Base-by-base conservation (phyloP, 2,797 vertebrate species). In the Hirundo rustica region DNA sequence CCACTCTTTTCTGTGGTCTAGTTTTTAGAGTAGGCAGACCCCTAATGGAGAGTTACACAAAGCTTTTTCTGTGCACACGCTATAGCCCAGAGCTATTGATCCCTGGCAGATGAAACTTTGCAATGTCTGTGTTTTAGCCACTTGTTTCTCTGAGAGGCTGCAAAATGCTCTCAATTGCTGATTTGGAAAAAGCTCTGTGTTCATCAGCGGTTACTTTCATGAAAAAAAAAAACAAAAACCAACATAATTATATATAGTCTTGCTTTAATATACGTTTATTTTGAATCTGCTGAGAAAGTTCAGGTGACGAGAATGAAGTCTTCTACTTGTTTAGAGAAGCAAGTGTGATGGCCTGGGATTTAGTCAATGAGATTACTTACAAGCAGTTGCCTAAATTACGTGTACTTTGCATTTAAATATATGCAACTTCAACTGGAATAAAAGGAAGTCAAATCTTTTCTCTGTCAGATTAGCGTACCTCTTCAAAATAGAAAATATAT, bases 331-430 rank as follows among this genome's bases (percentile, higher is more conserved):
- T 87, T 80, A 61, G 29, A 71, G 61, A 95, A 92, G 77, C 5
- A 80, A 61, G 27, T 30, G 4, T 47, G 77, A 54, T 87, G 48
- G n/a, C 60, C 40, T 75, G 44, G 25, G 20, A 10, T 60, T 89
- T 54, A 83, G 36, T 55, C 45, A 77, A 29, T 54, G 45, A 91
- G 64, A 57, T 85, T 85, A 58, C 71, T 83, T 80, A 67, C 82
- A 67, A 71, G 83, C 48, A 87, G 45, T 74, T 29, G 30, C 20
- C 11, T 62, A 87, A 82, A 77, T 85, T 77, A 67, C 61, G 67
- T 88, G 40, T 91, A 75, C 17, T 88, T 94, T 54, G 15, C 45
- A 74, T 94, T 89, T 94, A 83, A 85, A 78, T 88, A n/a, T 75
- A 66, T 34, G 23, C n/a, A 68, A 19, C 54, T 89, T 50, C 75